Percentiles rank a stretch among this genome's conserved stretches.
Conservation (phyloP, 2,888 invertebrate species). For the Epinotia brunnichana region DNA sequence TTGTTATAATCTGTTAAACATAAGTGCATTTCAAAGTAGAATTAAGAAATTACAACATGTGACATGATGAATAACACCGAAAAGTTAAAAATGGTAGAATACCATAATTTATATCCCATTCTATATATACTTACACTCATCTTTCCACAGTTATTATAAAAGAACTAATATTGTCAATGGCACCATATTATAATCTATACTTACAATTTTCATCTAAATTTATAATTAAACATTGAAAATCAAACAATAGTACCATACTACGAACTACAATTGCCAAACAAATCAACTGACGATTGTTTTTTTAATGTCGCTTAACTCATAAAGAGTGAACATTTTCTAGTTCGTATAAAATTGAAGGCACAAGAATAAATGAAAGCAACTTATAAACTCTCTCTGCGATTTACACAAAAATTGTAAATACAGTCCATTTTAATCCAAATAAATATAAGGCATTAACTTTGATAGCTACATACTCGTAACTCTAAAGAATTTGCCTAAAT, state of each 20-base stretch:
- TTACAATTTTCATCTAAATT: conserved; percentile 47
- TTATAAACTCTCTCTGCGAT: conserved; percentile 23
- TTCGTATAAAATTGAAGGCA: conserved; percentile 42
- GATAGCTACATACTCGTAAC: conserved; percentile 14
- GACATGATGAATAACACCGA: conserved; percentile 30
- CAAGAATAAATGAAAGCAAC: conserved; percentile 29
- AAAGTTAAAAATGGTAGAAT: conserved; percentile 42
- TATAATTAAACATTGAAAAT: conserved; percentile 32
- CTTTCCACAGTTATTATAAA: conserved; percentile 55
- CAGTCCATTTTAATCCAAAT: conserved; percentile 29
- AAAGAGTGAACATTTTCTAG: conserved; percentile 24
- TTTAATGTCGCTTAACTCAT: conserved; percentile 18
- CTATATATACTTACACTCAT: conserved; percentile 45
- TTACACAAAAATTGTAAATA: conserved; percentile 47
- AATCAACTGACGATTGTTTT: conserved; percentile 8
- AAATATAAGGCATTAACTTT: conserved; percentile 19
- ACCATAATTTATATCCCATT: conserved; percentile 48
- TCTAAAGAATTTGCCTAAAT: conserved; percentile 15
- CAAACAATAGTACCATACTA: conserved; percentile 12
- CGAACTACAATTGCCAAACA: conserved; percentile 20
- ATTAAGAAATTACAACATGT: conserved; percentile 30
- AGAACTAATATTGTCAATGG: conserved; percentile 78
- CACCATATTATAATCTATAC: conserved; percentile 59
- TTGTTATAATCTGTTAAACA: conserved; percentile 27
- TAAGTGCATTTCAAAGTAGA: conserved; percentile 34